phyloP scores from a whole-genome alignment of 1,140 invertebrate genomes.

The Brachionus rotundiformis region DNA sequence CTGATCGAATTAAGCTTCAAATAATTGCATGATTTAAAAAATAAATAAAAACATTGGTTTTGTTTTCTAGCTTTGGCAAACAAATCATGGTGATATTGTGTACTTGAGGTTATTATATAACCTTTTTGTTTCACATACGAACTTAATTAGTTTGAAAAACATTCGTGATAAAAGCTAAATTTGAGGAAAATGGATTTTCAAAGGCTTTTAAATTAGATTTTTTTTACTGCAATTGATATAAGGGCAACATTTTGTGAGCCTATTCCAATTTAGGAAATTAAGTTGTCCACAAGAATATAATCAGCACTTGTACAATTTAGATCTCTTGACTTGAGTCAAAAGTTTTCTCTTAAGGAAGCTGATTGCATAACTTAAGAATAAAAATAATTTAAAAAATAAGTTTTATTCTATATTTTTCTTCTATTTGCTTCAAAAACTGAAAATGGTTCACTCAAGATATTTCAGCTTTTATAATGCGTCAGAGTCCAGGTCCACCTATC shows the following conservation, averaged over 20 bases:
- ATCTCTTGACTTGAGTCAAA: not conserved
- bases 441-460: conserved; percentile 33
- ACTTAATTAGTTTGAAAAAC: not conserved
- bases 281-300: not conserved
- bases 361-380: not conserved
- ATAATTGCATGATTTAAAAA: conserved; percentile 11
- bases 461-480: conserved; percentile 16
- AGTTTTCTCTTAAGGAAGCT: conserved; percentile 7
- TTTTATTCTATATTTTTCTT: not conserved
- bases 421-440: not conserved
- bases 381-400: not conserved
- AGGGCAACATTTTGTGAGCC: not conserved
- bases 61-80: not conserved
- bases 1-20: not conserved
- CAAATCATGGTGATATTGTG: not conserved
- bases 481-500: not conserved
- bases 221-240: not conserved
- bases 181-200: not conserved
- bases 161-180: not conserved
- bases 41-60: not conserved
- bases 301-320: not conserved
- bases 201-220: not conserved
- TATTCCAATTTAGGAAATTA: not conserved
- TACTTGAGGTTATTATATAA: not conserved
- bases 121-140: not conserved